Evolutionary conservation across 2,888 invertebrate species (phyloP).

Genomic region (Torymus aiolomorphi): DNA sequence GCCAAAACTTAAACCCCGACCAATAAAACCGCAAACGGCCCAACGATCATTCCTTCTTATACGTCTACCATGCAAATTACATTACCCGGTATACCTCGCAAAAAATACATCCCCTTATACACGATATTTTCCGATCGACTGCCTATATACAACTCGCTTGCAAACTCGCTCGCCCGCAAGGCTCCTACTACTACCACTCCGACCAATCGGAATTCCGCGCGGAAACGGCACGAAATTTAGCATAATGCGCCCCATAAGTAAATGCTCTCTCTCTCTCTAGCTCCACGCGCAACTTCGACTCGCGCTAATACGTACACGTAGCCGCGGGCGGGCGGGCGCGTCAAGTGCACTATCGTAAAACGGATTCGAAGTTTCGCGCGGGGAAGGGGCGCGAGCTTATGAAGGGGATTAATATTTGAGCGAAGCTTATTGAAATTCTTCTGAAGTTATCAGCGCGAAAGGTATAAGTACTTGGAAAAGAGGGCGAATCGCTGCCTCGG

Average conservation of each 20-base stretch:
- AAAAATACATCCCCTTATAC: not conserved
- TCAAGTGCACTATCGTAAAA: slow-evolving; percentile 44
- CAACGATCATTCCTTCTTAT: not conserved
- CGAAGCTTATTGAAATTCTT: slow-evolving; percentile 52
- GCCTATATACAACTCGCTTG: not conserved
- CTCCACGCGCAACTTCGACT: slow-evolving; percentile 11
- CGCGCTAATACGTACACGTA: too few species aligned
- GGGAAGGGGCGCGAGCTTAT: slow-evolving; percentile 17
- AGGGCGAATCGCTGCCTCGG: not conserved
- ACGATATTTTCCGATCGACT: not conserved
- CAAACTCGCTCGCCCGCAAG: not conserved
- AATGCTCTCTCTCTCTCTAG: slow-evolving; percentile 18
- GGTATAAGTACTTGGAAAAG: not conserved
- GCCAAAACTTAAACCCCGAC: slow-evolving; percentile 14
- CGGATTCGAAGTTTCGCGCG: slow-evolving; percentile 49
- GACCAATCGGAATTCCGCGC: slow-evolving; percentile 40
- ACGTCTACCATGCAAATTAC: slow-evolving; percentile 12
- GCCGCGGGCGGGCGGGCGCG: not conserved
- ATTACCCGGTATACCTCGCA: slow-evolving; percentile 6
- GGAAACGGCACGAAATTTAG: slow-evolving; percentile 38
- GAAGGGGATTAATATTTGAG: slow-evolving; percentile 50
- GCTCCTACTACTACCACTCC: not conserved
- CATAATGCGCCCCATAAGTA: slow-evolving; percentile 51
- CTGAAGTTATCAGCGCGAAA: slow-evolving; percentile 37
- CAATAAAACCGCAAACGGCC: not conserved